Base-by-base conservation (phyloP, 2,113 vertebrate species). In the Lophotis ruficrista region DNA sequence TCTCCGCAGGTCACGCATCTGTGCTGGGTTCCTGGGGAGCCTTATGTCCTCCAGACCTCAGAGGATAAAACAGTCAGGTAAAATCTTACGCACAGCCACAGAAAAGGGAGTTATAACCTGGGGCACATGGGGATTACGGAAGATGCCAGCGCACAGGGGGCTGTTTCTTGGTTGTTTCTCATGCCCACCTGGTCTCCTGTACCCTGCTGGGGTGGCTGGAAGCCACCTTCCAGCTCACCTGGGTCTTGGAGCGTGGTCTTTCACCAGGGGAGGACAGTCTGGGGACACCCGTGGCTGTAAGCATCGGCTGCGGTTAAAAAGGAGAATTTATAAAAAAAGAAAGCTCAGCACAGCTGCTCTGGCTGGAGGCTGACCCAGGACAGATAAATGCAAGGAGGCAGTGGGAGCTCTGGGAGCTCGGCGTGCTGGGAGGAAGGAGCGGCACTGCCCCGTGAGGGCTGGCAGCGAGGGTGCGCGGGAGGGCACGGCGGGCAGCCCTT, bases 31-130 rank as follows among this genome's bases (percentile, higher is more conserved):
- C 99, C 99, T 75, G 97, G 96, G 70, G 98, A 99, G 95, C 97
- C 98, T 10, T 99, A 98, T 10, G 19, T 99, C 54, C 96, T 99
- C 38, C 99, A 99, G 97, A 98, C 98, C 28, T 99, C 99, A 2
- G 99, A 99, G 95, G 99, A 99, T 95, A 99, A 99, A 97, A 99
- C 98, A 12, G 93, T 99, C 97, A 99, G 99, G 99, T 99, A 90
- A 91, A 91, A 95, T 94, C 18, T 18, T 43, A 7, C 0, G 0
- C 3, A 50, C 72, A 65, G 72, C n/a, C 21, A 6, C 35, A 14
- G 78, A 38, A 57, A 35, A 57, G 58, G 33, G 35, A 82, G 31
- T n/a, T 10, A 10, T 14, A 75, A 47, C 60, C 64, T 6, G n/a
- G 58, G 60, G 41, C 43, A 28, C 2, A 0, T 5, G 20, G 48